These are phyloP conservation scores for Aphelinus certus DNA, from an alignment of 1,140 invertebrate genomes.

Conservation along the genomic window DNA sequence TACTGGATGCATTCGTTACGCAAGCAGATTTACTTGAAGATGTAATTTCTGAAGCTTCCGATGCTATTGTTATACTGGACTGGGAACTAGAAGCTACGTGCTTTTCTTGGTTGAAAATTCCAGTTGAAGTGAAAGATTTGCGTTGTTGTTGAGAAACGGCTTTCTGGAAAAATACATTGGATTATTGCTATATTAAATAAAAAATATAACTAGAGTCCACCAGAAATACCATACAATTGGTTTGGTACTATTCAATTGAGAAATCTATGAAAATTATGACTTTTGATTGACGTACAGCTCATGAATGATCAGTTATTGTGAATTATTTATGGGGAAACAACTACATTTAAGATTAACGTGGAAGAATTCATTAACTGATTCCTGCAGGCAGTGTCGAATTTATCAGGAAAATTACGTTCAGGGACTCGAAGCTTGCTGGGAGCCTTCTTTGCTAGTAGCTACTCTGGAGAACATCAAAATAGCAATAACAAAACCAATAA, in stretches of 20 bases:
- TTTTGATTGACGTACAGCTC: not conserved
- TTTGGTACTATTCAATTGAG: not conserved
- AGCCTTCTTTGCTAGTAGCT: too few relatives aligned
- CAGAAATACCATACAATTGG: not conserved
- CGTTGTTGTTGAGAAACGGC: slow-evolving; percentile 85
- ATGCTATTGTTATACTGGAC: slow-evolving; percentile 80
- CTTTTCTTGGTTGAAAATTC: slow-evolving; percentile 83
- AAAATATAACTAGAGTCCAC: slow-evolving; percentile 9
- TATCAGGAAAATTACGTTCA: too few relatives aligned
- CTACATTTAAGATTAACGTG: too few relatives aligned
- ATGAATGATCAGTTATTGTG: not conserved
- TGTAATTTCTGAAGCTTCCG: slow-evolving; percentile 71
- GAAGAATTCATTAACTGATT: too few relatives aligned
- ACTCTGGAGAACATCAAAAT: too few relatives aligned
- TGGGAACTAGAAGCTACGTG: slow-evolving; percentile 76
- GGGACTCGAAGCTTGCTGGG: too few relatives aligned
- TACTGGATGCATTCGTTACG: slow-evolving; percentile 68
- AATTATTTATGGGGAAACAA: too few relatives aligned
- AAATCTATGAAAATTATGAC: not conserved
- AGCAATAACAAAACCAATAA: too few relatives aligned
- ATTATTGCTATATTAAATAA: slow-evolving; percentile 3
- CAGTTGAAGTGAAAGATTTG: slow-evolving; percentile 81
- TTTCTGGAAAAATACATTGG: slow-evolving; percentile 63
- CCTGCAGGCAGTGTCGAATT: too few relatives aligned
- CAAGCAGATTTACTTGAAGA: slow-evolving; percentile 69